Evolutionary conservation across 2,113 vertebrate species (phyloP), one percentile per base, ranked within the genome.

Genomic region (Athene cunicularia): DNA sequence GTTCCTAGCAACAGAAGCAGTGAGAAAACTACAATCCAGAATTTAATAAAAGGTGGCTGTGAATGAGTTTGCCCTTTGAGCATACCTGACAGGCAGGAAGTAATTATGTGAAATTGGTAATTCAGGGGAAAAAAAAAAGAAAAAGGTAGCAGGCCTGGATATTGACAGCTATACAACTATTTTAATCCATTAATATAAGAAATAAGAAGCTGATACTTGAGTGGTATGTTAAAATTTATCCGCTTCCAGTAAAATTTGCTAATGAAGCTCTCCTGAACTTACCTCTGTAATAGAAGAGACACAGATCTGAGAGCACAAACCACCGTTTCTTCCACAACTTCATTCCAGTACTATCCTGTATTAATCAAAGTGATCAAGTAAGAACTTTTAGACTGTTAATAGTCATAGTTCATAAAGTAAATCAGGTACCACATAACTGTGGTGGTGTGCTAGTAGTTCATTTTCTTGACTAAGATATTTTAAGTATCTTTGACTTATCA

Each of bases 261-360:
- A 47, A 43, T 0, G 2, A 28, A 62, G n/a, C 63, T 50, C 24
- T 45, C n/a, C 45, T 59, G 45, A 77, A 95, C 98, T 99, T 93
- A 99, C 99, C 99, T 99, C 99, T 98, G 94, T 99, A 99, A 96
- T 99, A 99, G 97, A 99, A 99, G 94, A 99, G 99, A 90, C 99
- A 99, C 70, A 99, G 98, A 94, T 99, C 99, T 8, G 99, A 99
- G 74, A 99, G 98, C 94, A 99, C 99, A 76, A 99, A 99, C 99
- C 99, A 99, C 43, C 99, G 97, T 88, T 99, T 99, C 96, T 99
- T 99, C 99, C 99, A 99, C 55, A 99, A 97, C 97, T 99, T 99
- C 99, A 99, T 99, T 37, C 99, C 99, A 24, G 99, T 99, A 37
- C 99, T 99, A 90, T 99, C 99, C 99, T 99, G 93, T 23, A 95